A percentile compares a stretch with the other conserved stretches of the same genome.
Evolutionary conservation across 2,113 vertebrate species (phyloP).

Genomic region (Platichthys flesus): DNA sequence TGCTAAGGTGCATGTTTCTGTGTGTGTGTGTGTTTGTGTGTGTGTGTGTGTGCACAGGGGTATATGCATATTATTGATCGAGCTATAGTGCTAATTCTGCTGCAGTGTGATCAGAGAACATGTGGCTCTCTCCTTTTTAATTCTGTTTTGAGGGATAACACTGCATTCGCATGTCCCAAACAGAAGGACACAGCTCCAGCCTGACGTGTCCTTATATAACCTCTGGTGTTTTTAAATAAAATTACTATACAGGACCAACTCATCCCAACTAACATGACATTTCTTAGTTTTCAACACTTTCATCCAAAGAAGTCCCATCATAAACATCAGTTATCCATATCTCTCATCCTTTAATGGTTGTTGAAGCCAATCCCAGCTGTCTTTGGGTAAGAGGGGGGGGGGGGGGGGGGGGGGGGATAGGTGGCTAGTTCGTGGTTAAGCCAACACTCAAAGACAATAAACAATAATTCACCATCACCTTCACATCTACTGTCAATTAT

Average conservation of each 20-base stretch:
- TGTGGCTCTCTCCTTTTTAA: neutral
- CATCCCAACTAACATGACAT: too few species aligned
- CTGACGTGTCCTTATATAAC: neutral
- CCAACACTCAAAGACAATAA: too few species aligned
- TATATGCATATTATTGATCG: conserved; percentile 36
- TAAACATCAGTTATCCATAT: too few species aligned
- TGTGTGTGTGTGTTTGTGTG: conserved; percentile 9
- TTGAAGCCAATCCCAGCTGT: too few species aligned
- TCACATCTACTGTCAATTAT: too few species aligned
- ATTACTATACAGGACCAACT: neutral
- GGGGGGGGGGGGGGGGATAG: too few species aligned
- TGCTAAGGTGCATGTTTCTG: conserved; percentile 25
- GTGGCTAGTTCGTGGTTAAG: too few species aligned
- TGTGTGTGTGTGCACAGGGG: conserved; percentile 3
- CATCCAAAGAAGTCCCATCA: too few species aligned
- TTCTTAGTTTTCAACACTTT: too few species aligned
- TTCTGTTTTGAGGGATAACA: neutral
- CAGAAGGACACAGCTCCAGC: neutral
- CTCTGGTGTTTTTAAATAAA: neutral
- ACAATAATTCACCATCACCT: too few species aligned
- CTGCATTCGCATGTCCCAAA: conserved; percentile 2
- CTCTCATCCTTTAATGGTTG: too few species aligned
- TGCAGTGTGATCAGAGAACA: conserved; percentile 38
- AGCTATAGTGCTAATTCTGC: conserved; percentile 45
- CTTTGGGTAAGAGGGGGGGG: too few species aligned